Conservation (phyloP, 2,113 vertebrate species). For the Orthochromis malagaraziensis region DNA sequence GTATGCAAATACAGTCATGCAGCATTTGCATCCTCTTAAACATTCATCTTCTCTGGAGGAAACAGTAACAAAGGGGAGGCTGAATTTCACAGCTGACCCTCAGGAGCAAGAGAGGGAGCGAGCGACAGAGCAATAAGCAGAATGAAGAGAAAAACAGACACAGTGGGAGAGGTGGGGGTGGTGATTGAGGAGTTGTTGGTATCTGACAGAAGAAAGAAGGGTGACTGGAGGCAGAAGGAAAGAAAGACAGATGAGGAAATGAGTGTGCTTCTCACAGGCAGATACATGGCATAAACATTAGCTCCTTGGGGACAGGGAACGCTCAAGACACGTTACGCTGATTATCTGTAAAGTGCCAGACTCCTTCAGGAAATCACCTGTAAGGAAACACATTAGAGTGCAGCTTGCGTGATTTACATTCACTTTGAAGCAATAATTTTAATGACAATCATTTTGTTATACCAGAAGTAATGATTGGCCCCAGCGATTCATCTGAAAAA, state of each 20-base stretch:
- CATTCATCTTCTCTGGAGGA: background rate
- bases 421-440: background rate
- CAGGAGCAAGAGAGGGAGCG: background rate
- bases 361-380: slow-evolving; percentile 15
- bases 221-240: background rate
- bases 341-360: background rate
- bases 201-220: background rate
- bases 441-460: background rate
- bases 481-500: background rate
- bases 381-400: background rate
- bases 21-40: background rate
- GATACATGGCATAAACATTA: background rate
- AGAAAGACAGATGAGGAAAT: background rate
- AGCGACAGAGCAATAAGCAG: background rate
- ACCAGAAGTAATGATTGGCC: background rate
- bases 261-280: background rate
- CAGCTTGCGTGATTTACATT: background rate
- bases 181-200: background rate
- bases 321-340: background rate
- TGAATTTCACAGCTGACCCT: background rate
- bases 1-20: slow-evolving; percentile 9
- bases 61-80: background rate
- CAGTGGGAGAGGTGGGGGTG: background rate
- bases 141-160: background rate
- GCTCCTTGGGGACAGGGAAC: background rate